phyloP scores from a whole-genome alignment of 2,113 vertebrate species.

The Rhinopomastus cyanomelas region DNA sequence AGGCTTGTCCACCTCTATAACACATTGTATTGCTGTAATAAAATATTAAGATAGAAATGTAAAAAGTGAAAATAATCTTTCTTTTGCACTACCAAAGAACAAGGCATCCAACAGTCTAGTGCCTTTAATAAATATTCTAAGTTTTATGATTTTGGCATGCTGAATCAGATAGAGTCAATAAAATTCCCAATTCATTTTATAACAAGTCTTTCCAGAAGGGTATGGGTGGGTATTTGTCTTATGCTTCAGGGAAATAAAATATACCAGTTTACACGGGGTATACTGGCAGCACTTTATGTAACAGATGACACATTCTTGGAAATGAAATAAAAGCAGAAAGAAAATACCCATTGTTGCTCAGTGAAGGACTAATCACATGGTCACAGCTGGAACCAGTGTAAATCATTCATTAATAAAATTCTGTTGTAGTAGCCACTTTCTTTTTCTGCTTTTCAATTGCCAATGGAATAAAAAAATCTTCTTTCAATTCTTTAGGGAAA shows the following conservation, averaged over 20 bases:
- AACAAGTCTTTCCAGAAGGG: constrained; percentile 69
- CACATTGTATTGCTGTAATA: constrained; percentile 79
- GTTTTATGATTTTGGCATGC: constrained; percentile 62
- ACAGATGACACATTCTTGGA: constrained; percentile 81
- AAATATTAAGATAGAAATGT: constrained; percentile 79
- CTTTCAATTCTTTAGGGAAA: constrained; percentile 40
- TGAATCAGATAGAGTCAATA: constrained; percentile 61
- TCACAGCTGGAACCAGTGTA: constrained; percentile 79
- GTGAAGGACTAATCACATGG: constrained; percentile 78
- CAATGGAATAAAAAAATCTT: constrained; percentile 22
- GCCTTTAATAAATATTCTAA: constrained; percentile 67
- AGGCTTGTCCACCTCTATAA: constrained; percentile 81
- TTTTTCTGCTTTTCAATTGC: constrained; percentile 66
- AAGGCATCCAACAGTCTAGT: constrained; percentile 45
- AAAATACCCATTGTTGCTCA: constrained; percentile 76
- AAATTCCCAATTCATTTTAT: constrained; percentile 64
- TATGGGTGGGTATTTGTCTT: constrained; percentile 75
- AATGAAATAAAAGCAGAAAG: constrained; percentile 80
- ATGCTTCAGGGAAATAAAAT: constrained; percentile 71
- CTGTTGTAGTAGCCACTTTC: constrained; percentile 69
- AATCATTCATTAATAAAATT: constrained; percentile 80
- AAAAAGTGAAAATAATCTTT: constrained; percentile 70
- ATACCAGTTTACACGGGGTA: constrained; percentile 69
- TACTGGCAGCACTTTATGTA: constrained; percentile 74
- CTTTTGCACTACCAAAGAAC: constrained; percentile 67